Evolutionary conservation across 2,113 vertebrate genomes (phyloP).

Genomic region (Proteles cristata): DNA sequence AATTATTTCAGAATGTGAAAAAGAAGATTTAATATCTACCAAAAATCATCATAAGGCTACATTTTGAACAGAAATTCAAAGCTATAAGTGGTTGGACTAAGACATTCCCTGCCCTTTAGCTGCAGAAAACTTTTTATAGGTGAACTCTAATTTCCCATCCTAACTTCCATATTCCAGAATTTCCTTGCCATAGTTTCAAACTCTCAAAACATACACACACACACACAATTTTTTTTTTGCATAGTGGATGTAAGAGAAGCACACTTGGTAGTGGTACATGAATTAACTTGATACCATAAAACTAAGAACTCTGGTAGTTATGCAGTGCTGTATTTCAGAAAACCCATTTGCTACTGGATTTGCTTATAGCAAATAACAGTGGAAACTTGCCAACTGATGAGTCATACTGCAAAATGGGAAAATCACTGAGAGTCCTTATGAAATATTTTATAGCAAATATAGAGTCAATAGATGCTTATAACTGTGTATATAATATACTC

Average conservation of each 20-base stretch:
- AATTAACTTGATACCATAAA: not conserved
- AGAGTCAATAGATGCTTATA: constrained; percentile 63
- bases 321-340: constrained; percentile 49
- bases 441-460: constrained; percentile 63
- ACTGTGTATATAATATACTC: not conserved
- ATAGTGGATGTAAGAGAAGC: not conserved
- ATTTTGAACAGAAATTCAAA: not conserved
- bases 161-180: not conserved
- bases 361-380: constrained; percentile 39
- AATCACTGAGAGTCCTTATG: constrained; percentile 55
- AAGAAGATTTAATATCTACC: not conserved
- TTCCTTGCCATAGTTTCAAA: not conserved
- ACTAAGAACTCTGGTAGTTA: not conserved
- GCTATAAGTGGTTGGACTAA: not conserved
- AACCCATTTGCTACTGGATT: constrained; percentile 70
- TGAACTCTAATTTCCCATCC: not conserved
- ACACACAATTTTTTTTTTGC: not conserved
- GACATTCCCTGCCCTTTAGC: not conserved
- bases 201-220: not conserved
- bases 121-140: not conserved
- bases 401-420: constrained; percentile 12
- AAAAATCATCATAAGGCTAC: not conserved
- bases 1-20: not conserved
- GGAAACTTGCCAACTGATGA: constrained; percentile 52
- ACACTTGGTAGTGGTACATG: not conserved